These are phyloP conservation scores for Musca domestica DNA, from an alignment of 1,140 invertebrate species.

Conservation along the genomic window DNA sequence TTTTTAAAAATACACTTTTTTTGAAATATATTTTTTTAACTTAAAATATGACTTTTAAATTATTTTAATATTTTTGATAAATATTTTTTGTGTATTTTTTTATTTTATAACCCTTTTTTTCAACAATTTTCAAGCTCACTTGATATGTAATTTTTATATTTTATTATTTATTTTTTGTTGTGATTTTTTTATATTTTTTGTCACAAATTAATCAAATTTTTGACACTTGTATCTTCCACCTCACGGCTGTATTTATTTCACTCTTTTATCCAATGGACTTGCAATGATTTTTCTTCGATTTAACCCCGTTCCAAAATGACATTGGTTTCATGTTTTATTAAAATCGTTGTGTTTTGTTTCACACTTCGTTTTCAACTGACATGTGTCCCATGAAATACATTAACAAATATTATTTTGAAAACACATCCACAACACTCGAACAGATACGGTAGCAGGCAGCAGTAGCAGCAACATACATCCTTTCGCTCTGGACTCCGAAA, in stretches of 20 bases:
- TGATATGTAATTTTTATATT: background rate
- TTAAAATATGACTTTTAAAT: background rate
- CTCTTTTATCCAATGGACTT: too few relatives aligned
- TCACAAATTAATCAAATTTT: too few relatives aligned
- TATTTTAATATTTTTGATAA: background rate
- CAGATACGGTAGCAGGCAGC: too few relatives aligned
- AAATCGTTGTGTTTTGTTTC: conserved; percentile 14
- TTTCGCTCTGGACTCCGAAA: too few relatives aligned
- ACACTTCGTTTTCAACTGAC: conserved; percentile 1
- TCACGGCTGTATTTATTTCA: too few relatives aligned
- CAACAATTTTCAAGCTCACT: background rate
- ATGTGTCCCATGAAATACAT: conserved; percentile 1
- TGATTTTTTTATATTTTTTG: background rate
- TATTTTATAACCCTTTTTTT: background rate
- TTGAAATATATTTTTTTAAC: background rate
- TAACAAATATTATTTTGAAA: conserved; percentile 3
- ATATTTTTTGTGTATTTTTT: background rate
- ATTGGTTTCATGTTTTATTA: too few relatives aligned
- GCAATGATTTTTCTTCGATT: too few relatives aligned
- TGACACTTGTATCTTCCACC: too few relatives aligned
- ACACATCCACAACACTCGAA: too few relatives aligned
- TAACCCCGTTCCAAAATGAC: too few relatives aligned
- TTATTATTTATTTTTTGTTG: background rate
- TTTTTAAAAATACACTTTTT: too few relatives aligned
- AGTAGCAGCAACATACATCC: too few relatives aligned